Evolutionary conservation across 2,888 invertebrate species (phyloP).

Genomic region (Drosophila recens): DNA sequence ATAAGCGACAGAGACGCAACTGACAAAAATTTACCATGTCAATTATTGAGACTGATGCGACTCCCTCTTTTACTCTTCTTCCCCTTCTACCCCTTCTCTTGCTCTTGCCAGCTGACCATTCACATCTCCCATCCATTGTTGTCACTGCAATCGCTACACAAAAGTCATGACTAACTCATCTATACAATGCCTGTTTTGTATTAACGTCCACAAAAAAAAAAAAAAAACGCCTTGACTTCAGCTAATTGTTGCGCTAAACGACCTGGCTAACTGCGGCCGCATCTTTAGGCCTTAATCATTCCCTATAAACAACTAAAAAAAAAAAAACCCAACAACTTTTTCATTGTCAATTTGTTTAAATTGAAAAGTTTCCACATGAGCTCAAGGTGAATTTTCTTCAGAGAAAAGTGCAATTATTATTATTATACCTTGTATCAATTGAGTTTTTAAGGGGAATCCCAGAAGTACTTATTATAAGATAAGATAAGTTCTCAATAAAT

Average conservation of each 20-base stretch:
- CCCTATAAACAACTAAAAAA: constrained; percentile 6
- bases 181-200: constrained; percentile 18
- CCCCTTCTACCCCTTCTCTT: background rate
- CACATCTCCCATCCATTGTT: background rate
- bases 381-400: constrained; percentile 10
- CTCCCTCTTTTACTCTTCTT: background rate
- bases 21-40: constrained; percentile 65
- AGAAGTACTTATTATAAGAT: background rate
- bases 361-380: constrained; percentile 11
- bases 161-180: constrained; percentile 3
- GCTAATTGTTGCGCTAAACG: constrained; percentile 26
- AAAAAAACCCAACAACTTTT: constrained; percentile 18
- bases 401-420: constrained; percentile 6
- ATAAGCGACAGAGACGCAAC: constrained; percentile 57
- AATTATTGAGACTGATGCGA: constrained; percentile 64
- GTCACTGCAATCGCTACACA: background rate
- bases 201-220: constrained; percentile 12
- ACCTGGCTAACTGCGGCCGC: constrained; percentile 16
- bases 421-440: background rate
- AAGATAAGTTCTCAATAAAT: background rate
- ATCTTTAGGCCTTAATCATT: constrained; percentile 18
- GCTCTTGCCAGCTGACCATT: background rate
- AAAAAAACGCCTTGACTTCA: constrained; percentile 16
- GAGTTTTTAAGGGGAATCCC: background rate
- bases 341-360: constrained; percentile 14